Conservation (phyloP, 2,113 vertebrate genomes). For the Mormyrus iriodes region DNA sequence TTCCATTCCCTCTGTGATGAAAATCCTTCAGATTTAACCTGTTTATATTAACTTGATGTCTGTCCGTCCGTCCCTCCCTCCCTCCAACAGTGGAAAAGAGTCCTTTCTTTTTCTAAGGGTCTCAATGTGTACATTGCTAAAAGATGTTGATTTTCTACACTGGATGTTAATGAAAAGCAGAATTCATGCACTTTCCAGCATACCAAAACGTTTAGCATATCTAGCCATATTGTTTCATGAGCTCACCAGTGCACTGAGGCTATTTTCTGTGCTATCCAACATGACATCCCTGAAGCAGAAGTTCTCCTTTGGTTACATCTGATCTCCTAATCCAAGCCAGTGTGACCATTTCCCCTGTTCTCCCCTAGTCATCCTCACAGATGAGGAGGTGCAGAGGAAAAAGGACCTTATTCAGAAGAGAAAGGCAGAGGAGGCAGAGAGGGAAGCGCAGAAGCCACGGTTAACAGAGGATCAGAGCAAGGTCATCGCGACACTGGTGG, state of each 20-base stretch:
- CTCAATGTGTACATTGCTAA: not conserved
- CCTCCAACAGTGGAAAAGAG: not conserved
- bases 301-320: not conserved
- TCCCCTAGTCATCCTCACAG: conserved; percentile 84
- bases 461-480: conserved; percentile 80
- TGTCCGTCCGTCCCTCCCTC: no score
- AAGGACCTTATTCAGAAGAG: conserved; percentile 86
- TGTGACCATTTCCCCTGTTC: conserved; percentile 22
- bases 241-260: not conserved
- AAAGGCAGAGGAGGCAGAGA: conserved; percentile 88
- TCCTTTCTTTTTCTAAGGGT: not conserved
- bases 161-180: not conserved
- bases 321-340: not conserved
- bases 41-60: not conserved
- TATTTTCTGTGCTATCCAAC: not conserved
- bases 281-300: not conserved
- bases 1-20: not conserved
- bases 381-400: conserved; percentile 94
- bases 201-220: not conserved
- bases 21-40: not conserved
- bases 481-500: conserved; percentile 74
- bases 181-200: not conserved
- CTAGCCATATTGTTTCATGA: not conserved
- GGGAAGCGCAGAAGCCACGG: conserved; percentile 77
- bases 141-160: not conserved